Base-by-base conservation (phyloP, 2,797 vertebrate species). In the Sebastes baramenuke region DNA sequence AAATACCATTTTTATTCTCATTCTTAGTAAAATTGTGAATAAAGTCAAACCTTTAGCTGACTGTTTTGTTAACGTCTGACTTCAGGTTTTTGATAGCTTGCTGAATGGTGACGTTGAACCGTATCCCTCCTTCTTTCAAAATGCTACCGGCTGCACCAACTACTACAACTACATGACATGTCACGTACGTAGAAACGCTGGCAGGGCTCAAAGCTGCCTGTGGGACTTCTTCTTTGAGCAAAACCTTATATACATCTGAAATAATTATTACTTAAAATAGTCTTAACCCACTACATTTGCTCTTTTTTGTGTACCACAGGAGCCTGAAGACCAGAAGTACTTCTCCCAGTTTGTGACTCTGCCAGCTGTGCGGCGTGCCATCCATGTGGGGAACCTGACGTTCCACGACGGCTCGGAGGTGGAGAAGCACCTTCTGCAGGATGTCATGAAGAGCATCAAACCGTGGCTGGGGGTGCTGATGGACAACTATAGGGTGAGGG, bases 401-500 rank as follows among this genome's bases (percentile, higher is more conserved):
- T 98, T 97, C 79, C 90, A 96, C 22, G 92, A 96, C 1, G 94
- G 96, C 25, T 85, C 94, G 0, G 38, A 88, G 83, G 96, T 96
- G 91, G 95, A 97, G 89, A 96, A 96, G 80, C 92, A 98, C 89
- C 95, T 97, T 80, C 25, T 95, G 86, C 93, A 96, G 93, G 97
- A 97, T 72, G 90, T 93, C 36, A 94, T 97, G 92, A 96, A 97
- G 92, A 97, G 96, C 77, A 95, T 98, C 85, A 98, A 97, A 70
- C 97, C 96, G 1, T 98, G 97, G 97, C 94, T 98, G 72, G 93
- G 92, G 18, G 86, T 94, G 71, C 94, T 98, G 87, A 97, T 97
- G 96, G 94, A 97, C 79, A 94, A 97, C 88, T 98, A 98, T 54
- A 96, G 96, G 95, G 97, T 96, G 90, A 95, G 84, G 9, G 11